These are phyloP conservation scores for Sphenopsis melanotis DNA, from an alignment of 2,797 vertebrate genomes.

Conservation along the genomic window DNA sequence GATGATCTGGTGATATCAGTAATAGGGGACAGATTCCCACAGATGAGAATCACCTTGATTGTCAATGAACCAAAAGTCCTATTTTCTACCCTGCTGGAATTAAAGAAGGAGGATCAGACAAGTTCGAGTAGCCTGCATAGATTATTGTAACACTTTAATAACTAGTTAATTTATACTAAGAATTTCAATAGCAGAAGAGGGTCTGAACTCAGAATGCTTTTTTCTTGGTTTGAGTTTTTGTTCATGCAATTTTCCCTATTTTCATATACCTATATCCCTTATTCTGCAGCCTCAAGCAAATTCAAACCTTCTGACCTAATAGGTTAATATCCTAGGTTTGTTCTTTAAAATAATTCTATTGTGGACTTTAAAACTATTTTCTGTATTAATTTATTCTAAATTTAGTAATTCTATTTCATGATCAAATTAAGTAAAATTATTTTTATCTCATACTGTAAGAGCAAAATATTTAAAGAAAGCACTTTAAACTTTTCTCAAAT, in stretches of 20 bases:
- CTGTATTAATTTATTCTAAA: neutral
- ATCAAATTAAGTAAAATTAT: constrained; percentile 17
- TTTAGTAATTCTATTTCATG: neutral
- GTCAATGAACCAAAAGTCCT: neutral
- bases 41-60: neutral
- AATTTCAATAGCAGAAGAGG: neutral
- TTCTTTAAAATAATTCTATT: neutral
- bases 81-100: neutral
- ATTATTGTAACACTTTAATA: neutral
- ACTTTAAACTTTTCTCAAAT: neutral
- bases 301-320: constrained; percentile 1
- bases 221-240: neutral
- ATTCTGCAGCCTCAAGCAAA: neutral
- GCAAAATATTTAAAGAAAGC: constrained; percentile 11
- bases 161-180: neutral
- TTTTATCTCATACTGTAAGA: constrained; percentile 17
- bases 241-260: neutral
- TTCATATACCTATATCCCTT: neutral
- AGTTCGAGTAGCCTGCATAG: neutral
- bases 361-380: neutral
- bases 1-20: neutral
- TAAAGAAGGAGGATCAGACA: neutral
- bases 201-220: neutral
- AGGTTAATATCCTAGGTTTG: neutral
- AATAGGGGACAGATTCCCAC: neutral